Conservation (phyloP, 2,113 vertebrate genomes). For the Sardina pilchardus region DNA sequence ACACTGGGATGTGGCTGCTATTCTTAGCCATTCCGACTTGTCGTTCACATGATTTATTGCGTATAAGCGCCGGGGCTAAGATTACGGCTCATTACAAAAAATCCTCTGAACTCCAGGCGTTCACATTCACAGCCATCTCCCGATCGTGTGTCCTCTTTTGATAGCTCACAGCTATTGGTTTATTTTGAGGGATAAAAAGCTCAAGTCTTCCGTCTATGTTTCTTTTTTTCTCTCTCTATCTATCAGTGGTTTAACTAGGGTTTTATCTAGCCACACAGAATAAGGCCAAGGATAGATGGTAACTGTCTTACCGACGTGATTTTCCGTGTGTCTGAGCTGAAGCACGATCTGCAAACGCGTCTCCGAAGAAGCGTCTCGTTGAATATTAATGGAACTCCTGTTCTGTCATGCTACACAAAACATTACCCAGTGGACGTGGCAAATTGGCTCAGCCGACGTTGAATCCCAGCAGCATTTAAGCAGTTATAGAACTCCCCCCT, state of each 20-base stretch:
- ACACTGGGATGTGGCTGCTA: constrained; percentile 21
- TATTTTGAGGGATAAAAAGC: constrained; percentile 13
- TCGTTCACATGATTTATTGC: not conserved
- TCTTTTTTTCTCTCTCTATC: not conserved
- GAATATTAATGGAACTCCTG: not conserved
- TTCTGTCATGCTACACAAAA: constrained; percentile 11
- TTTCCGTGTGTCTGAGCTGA: not conserved
- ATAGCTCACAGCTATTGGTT: not conserved
- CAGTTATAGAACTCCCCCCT: not conserved
- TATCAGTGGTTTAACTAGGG: not conserved
- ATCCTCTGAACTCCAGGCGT: not conserved
- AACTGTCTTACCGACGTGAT: not conserved
- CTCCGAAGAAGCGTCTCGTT: not conserved
- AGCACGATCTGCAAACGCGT: not conserved
- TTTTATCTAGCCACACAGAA: not conserved
- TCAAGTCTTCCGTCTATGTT: not conserved
- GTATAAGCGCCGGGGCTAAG: not conserved
- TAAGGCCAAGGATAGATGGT: not conserved
- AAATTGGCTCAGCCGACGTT: not conserved
- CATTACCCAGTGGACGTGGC: constrained; percentile 11
- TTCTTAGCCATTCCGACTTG: constrained; percentile 24
- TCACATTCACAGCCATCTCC: not conserved
- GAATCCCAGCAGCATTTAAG: not conserved
- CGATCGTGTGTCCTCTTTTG: not conserved
- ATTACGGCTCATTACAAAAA: constrained; percentile 5